phyloP scores from a whole-genome alignment of 1,140 invertebrate genomes.

The Drosophila malerkotliana region DNA sequence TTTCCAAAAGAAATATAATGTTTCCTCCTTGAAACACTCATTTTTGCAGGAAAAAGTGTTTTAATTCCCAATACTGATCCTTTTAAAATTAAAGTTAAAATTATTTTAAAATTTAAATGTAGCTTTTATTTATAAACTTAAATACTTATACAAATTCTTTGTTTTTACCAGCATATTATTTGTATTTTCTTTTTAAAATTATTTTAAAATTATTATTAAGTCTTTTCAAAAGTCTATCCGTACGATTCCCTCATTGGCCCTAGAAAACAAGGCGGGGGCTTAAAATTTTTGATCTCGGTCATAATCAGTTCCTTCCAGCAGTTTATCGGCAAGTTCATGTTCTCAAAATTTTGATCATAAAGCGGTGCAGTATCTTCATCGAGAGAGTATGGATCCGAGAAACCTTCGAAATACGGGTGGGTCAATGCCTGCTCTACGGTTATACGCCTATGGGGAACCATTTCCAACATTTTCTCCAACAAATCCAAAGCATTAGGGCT shows the following conservation, averaged over 20 bases:
- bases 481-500: conserved; percentile 97
- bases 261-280: conserved; percentile 85
- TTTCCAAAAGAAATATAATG: too few species aligned
- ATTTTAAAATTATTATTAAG: not conserved
- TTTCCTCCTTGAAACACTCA: too few species aligned
- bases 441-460: conserved; percentile 96
- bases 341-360: conserved; percentile 98
- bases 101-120: too few species aligned
- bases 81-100: not conserved
- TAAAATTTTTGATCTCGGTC: conserved; percentile 90
- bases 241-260: conserved; percentile 1
- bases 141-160: not conserved
- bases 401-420: conserved; percentile 93
- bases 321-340: conserved; percentile 94
- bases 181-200: not conserved
- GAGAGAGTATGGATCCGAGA: conserved; percentile 90
- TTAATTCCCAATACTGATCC: too few species aligned
- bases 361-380: conserved; percentile 94
- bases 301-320: conserved; percentile 95
- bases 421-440: conserved; percentile 95
- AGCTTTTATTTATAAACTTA: not conserved
- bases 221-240: not conserved
- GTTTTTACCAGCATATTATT: too few species aligned
- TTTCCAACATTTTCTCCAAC: conserved; percentile 96
- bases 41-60: too few species aligned